Evolutionary conservation across 2,113 vertebrate genomes (phyloP), one percentile per base, ranked within the genome.

Genomic region (Otolemur garnettii): DNA sequence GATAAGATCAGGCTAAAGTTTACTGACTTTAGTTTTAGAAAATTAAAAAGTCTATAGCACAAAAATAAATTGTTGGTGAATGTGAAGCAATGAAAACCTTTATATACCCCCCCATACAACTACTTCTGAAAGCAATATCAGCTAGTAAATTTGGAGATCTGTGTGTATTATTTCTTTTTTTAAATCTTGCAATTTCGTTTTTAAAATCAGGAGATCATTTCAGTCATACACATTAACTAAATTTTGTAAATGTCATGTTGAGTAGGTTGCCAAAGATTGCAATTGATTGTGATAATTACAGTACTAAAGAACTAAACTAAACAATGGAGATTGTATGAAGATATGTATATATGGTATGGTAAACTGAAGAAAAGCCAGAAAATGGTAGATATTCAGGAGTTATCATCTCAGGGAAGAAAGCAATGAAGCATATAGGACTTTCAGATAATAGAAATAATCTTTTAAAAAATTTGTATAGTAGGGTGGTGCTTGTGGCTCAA

Each of bases 11-110:
- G 24, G 18, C 22, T 79, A 13, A 38, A 79, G 45, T 90, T 90
- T 90, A 72, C 53, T 69, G n/a, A 15, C 8, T 38, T 95, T 28
- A 90, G 45, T 83, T 83, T 83, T 55, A 72, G 66, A 81, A 87
- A 71, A 62, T 55, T 62, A 64, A 74, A 87, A 79, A 5, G 7
- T 69, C 68, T 72, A 30, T 79, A 53, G 30, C 42, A 77, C 28
- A 42, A 15, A 35, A 72, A n/a, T 64, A 74, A 75, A 42, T 35
- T 55, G 8, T 42, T 66, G 33, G 11, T 55, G 26, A 83, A 57
- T 83, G 71, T 94, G 22, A 69, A 60, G 3, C 26, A 83, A 9
- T 69, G 7, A 72, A 69, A 69, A 45, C 24, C 30, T 78, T 64
- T 59, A 14, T 59, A 50, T 69, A 87, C 33, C 11, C 22, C 7